A percentile compares a stretch with the other conserved stretches of the same genome.
phyloP scores from a whole-genome alignment of 2,888 invertebrate species.

The Dasypogon diadema region DNA sequence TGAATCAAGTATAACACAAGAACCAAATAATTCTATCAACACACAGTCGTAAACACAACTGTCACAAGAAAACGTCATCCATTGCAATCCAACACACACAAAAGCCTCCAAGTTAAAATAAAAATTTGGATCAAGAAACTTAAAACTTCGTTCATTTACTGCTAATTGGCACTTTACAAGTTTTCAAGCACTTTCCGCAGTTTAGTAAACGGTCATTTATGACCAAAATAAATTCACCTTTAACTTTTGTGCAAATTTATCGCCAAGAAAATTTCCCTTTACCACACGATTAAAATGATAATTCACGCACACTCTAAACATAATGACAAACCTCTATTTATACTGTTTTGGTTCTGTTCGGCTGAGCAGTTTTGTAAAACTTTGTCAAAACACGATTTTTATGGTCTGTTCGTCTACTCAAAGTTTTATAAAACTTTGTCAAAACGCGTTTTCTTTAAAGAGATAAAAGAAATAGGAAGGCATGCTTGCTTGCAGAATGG shows the following conservation, averaged over 20 bases:
- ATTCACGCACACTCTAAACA: conserved; percentile 26
- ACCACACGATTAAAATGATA: conserved; percentile 28
- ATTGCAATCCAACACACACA: conserved; percentile 2
- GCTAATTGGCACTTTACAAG: not conserved
- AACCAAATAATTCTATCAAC: conserved; percentile 22
- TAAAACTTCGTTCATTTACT: not conserved
- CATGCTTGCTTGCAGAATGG: no score
- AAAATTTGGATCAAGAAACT: not conserved
- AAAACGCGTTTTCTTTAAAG: no score
- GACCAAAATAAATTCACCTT: conserved; percentile 5
- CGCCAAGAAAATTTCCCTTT: not conserved
- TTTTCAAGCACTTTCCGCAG: not conserved
- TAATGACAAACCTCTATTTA: not conserved
- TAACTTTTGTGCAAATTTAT: conserved; percentile 4
- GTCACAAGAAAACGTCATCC: conserved; percentile 46
- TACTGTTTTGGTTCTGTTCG: no score
- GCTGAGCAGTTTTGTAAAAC: no score
- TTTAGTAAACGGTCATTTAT: not conserved
- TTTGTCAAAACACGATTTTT: no score
- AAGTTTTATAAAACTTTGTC: no score
- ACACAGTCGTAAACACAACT: conserved; percentile 48
- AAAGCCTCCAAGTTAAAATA: conserved; percentile 36
- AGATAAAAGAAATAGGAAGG: no score
- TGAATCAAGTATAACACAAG: not conserved
- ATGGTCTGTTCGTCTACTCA: no score